Conservation (phyloP, 2,113 vertebrate genomes). For the Columba janthina region DNA sequence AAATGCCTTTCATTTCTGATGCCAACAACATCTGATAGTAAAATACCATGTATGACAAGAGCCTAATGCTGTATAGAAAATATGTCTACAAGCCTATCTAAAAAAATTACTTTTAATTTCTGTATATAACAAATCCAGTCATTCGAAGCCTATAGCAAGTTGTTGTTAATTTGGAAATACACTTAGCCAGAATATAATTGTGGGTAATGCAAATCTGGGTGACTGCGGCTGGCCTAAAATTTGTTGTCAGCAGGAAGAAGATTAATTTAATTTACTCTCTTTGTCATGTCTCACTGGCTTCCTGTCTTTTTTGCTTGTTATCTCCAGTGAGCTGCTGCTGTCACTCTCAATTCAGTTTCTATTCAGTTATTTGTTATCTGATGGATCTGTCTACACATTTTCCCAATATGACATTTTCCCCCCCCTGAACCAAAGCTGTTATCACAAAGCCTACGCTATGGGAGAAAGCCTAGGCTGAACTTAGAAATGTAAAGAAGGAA, state of each 20-base stretch:
- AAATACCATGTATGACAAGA: neutral
- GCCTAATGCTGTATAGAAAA: neutral
- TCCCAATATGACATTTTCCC: conserved; percentile 30
- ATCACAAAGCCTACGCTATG: neutral
- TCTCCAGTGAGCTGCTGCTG: conserved; percentile 69
- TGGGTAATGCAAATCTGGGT: conserved; percentile 6
- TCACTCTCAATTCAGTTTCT: conserved; percentile 70
- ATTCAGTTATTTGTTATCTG: conserved; percentile 65
- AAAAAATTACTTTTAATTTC: neutral
- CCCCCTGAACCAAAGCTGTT: neutral
- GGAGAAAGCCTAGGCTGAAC: neutral
- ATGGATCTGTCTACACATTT: conserved; percentile 43
- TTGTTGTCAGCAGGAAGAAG: conserved; percentile 72
- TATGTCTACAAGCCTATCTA: neutral
- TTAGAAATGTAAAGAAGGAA: neutral
- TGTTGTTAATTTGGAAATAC: conserved; percentile 37
- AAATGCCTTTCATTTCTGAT: conserved; percentile 1
- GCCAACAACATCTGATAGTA: neutral
- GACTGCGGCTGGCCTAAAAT: conserved; percentile 45
- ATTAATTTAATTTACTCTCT: conserved; percentile 76
- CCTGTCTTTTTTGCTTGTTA: conserved; percentile 71
- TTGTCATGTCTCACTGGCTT: conserved; percentile 74
- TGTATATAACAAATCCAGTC: neutral
- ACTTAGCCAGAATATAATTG: conserved; percentile 38
- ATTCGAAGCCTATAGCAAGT: neutral